phyloP scores from a whole-genome alignment of 2,888 invertebrate genomes.

The Lepeophtheirus nordmannii region DNA sequence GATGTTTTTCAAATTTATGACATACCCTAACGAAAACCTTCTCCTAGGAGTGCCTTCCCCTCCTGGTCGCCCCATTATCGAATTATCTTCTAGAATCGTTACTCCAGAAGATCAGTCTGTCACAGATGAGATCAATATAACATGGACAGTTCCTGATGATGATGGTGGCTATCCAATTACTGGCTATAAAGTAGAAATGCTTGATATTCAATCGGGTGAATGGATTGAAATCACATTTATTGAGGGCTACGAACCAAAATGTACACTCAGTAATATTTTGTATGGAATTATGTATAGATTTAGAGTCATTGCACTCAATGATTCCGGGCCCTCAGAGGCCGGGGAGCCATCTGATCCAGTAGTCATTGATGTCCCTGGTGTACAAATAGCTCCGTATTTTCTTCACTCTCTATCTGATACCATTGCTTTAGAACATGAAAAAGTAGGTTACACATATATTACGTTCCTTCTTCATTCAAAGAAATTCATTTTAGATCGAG shows the following conservation, averaged over 20 bases:
- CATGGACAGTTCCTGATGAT: conserved; percentile 23
- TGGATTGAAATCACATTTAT: conserved; percentile 25
- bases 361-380: conserved; percentile 24
- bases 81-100: conserved; percentile 6
- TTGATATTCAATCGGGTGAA: conserved; percentile 16
- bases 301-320: conserved; percentile 24
- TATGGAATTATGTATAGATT: conserved; percentile 25
- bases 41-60: conserved; percentile 14
- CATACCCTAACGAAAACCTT: not conserved
- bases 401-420: conserved; percentile 20
- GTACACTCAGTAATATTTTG: conserved; percentile 22
- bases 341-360: conserved; percentile 24
- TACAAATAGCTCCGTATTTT: conserved; percentile 25
- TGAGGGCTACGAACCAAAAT: conserved; percentile 24
- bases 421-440: conserved; percentile 24
- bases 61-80: conserved; percentile 18
- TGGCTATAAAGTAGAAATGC: conserved; percentile 23
- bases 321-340: conserved; percentile 17
- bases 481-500: conserved; percentile 3
- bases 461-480: too few species aligned
- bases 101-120: conserved; percentile 18
- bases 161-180: conserved; percentile 25
- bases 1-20: not conserved
- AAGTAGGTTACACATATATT: not conserved
- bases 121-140: conserved; percentile 24